A percentile compares a stretch with the other conserved stretches of the same genome.
Conservation (phyloP, 2,113 vertebrate genomes). For the Typhlomys cinereus region DNA sequence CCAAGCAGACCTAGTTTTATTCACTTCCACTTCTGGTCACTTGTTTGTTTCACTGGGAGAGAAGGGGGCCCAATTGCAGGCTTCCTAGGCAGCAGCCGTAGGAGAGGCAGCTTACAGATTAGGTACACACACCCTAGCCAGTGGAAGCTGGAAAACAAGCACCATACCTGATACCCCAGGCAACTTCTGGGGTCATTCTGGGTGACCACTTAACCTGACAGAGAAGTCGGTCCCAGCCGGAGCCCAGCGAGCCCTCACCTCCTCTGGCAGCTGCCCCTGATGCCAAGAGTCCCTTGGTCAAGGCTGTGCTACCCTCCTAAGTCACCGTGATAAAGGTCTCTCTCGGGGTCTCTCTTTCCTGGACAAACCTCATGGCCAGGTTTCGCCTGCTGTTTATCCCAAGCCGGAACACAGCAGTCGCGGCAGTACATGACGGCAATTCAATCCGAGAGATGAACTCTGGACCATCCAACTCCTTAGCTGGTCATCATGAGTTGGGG, state of each 20-base stretch:
- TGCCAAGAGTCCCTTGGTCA: fast-evolving
- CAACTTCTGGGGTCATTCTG: neutral
- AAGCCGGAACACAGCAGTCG: neutral
- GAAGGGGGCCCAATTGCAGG: neutral
- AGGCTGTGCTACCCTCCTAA: neutral
- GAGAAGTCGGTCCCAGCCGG: fast-evolving
- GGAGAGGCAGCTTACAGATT: no score
- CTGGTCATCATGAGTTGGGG: neutral
- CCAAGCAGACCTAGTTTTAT: neutral
- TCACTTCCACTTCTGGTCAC: neutral
- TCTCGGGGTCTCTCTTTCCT: neutral
- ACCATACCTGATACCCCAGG: fast-evolving
- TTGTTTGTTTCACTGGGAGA: neutral
- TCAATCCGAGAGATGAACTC: neutral
- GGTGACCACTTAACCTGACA: fast-evolving
- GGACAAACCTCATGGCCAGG: fast-evolving
- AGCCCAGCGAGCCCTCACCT: fast-evolving
- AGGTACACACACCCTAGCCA: neutral
- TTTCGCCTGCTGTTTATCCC: no score
- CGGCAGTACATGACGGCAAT: neutral
- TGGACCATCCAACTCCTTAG: neutral
- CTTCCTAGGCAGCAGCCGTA: no score
- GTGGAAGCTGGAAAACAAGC: neutral
- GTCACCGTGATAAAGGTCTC: fast-evolving
- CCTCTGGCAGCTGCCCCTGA: fast-evolving